A percentile compares a stretch with the other conserved stretches of the same genome.
Conservation (phyloP, 2,113 vertebrate genomes). For the Isurus oxyrinchus region DNA sequence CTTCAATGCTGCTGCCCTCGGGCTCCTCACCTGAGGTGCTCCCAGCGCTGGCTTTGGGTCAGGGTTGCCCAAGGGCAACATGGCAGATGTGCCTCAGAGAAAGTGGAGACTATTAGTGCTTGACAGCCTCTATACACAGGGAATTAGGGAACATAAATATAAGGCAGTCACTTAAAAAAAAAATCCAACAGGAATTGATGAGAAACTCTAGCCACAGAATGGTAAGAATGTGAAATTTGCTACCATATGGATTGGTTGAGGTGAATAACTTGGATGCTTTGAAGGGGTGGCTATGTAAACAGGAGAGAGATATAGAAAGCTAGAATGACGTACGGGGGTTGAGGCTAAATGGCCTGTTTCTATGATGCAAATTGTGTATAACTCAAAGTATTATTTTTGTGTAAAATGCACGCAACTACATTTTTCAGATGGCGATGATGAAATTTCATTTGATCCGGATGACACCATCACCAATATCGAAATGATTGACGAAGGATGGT, state of each 20-base stretch:
- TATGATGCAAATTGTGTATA: neutral
- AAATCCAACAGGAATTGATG: neutral
- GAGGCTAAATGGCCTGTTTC: neutral
- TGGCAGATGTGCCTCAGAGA: too few relatives aligned
- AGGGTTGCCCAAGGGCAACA: too few relatives aligned
- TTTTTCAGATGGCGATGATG: conserved; percentile 78
- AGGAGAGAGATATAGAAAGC: neutral
- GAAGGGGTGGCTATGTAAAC: neutral
- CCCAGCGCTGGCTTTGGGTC: too few relatives aligned
- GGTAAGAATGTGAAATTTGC: neutral
- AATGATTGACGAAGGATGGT: conserved; percentile 98
- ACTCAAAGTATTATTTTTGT: too few relatives aligned
- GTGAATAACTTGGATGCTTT: neutral
- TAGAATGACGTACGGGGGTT: neutral
- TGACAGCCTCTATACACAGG: too few relatives aligned
- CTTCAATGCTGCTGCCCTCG: too few relatives aligned
- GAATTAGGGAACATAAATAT: neutral
- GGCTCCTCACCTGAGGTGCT: too few relatives aligned
- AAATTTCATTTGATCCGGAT: conserved; percentile 95
- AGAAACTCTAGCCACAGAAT: neutral
- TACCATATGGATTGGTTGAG: neutral
- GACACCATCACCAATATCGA: conserved; percentile 98
- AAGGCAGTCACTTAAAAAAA: neutral
- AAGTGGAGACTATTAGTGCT: too few relatives aligned
- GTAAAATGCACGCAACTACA: neutral